Percentiles rank a stretch among this genome's conserved stretches.
Evolutionary conservation across 2,113 vertebrate genomes (phyloP).

Genomic region (Cnemophilus loriae): DNA sequence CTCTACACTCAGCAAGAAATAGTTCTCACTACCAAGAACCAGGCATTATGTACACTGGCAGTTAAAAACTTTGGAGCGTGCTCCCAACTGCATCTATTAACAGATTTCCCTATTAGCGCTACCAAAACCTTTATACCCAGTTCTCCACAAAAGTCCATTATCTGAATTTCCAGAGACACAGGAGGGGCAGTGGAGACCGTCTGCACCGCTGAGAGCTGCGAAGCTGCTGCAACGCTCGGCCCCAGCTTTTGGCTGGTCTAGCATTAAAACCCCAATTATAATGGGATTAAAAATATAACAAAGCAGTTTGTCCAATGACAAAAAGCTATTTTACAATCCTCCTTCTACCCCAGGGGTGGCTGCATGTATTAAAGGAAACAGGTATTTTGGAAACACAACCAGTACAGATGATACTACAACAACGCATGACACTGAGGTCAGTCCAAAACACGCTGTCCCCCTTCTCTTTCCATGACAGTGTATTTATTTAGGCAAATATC

Average conservation of each 20-base stretch:
- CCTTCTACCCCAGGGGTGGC: too few species aligned
- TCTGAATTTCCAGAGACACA: neutral
- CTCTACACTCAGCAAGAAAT: neutral
- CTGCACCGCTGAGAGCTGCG: rapidly evolving
- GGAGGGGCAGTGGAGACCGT: neutral
- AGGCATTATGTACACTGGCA: neutral
- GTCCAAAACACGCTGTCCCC: rapidly evolving
- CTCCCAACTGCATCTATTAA: neutral
- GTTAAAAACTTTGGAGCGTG: neutral
- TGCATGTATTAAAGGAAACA: neutral
- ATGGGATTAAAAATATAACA: neutral
- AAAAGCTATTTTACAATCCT: neutral
- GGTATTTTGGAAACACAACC: neutral
- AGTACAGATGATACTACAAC: neutral
- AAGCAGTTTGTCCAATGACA: neutral
- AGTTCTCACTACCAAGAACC: neutral
- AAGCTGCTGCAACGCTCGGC: neutral
- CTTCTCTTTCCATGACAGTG: neutral
- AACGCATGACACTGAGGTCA: neutral
- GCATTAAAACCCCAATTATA: neutral
- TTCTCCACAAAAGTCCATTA: neutral
- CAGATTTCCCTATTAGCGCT: neutral
- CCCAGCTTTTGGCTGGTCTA: neutral
- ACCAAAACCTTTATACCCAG: neutral
- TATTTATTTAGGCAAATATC: neutral